phyloP scores from a whole-genome alignment of 2,888 invertebrate species.

The Agapostemon virescens region DNA sequence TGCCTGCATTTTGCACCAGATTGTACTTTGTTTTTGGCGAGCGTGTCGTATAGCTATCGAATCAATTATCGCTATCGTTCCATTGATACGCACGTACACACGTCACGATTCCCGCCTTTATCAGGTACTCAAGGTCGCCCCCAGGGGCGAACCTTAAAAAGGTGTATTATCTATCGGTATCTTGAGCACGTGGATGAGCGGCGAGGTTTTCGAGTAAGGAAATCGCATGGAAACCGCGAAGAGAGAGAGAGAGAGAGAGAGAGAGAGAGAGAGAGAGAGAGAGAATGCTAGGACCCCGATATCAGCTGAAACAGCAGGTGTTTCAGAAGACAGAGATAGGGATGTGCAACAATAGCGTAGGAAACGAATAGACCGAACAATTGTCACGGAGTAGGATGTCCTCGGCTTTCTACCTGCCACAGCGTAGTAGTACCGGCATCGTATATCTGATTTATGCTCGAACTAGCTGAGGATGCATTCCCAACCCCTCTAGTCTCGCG shows the following conservation, averaged over 20 bases:
- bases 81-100: slow-evolving; percentile 7
- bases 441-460: slow-evolving; percentile 62
- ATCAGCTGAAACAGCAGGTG: slow-evolving; percentile 54
- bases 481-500: slow-evolving; percentile 35
- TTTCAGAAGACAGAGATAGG: slow-evolving; percentile 47
- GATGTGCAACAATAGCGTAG: slow-evolving; percentile 46
- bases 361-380: slow-evolving; percentile 50
- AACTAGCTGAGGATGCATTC: slow-evolving; percentile 28
- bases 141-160: not conserved
- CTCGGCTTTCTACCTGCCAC: slow-evolving; percentile 59
- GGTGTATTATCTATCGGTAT: slow-evolving; percentile 17
- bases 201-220: not conserved
- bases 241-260: not conserved
- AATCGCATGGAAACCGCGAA: not conserved
- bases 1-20: too few relatives aligned
- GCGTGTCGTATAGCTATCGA: not conserved
- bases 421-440: slow-evolving; percentile 27
- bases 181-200: slow-evolving; percentile 13
- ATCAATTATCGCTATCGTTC: not conserved
- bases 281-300: not conserved
- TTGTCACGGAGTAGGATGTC: slow-evolving; percentile 40
- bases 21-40: not conserved
- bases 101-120: slow-evolving; percentile 19
- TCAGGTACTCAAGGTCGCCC: slow-evolving; percentile 17
- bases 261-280: not conserved